These are phyloP conservation scores for Clupea harengus DNA, from an alignment of 2,113 vertebrate species.

Conservation along the genomic window DNA sequence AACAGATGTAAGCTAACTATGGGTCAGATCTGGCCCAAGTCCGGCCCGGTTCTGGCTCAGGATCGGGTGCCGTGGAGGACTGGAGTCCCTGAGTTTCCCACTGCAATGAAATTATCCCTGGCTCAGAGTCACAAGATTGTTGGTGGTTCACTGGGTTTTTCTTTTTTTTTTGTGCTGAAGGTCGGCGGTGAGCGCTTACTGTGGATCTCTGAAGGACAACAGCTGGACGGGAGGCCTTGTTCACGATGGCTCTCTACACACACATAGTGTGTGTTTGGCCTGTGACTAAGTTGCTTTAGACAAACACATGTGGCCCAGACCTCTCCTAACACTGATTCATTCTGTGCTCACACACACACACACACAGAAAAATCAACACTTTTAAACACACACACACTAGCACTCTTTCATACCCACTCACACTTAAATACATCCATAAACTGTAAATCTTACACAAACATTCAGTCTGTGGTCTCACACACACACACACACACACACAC, in stretches of 20 bases:
- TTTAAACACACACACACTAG: constrained; percentile 16
- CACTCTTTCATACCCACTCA: neutral
- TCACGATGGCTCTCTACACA: constrained; percentile 36
- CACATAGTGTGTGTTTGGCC: constrained; percentile 43
- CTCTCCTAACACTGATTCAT: constrained; percentile 57
- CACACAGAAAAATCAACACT: constrained; percentile 10
- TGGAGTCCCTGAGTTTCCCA: constrained; percentile 1
- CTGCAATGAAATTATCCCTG: constrained; percentile 18
- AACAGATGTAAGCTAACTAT: too few relatives aligned
- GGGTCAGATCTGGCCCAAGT: neutral
- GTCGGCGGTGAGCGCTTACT: constrained; percentile 47
- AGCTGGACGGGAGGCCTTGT: constrained; percentile 55
- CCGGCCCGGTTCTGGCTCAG: neutral
- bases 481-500: neutral
- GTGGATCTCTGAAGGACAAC: constrained; percentile 58
- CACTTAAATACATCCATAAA: neutral
- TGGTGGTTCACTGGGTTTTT: constrained; percentile 15
- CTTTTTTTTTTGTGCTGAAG: constrained; percentile 21
- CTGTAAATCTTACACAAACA: too few relatives aligned
- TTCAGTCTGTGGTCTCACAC: neutral
- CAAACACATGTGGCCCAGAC: constrained; percentile 63
- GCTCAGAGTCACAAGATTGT: constrained; percentile 16
- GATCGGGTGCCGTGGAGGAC: neutral
- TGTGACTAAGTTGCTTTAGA: constrained; percentile 62
- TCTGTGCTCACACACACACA: constrained; percentile 16